Percentiles rank a stretch among this genome's conserved stretches.
Conservation (phyloP, 1,140 invertebrate species). For the Drosophila nigrodunni region DNA sequence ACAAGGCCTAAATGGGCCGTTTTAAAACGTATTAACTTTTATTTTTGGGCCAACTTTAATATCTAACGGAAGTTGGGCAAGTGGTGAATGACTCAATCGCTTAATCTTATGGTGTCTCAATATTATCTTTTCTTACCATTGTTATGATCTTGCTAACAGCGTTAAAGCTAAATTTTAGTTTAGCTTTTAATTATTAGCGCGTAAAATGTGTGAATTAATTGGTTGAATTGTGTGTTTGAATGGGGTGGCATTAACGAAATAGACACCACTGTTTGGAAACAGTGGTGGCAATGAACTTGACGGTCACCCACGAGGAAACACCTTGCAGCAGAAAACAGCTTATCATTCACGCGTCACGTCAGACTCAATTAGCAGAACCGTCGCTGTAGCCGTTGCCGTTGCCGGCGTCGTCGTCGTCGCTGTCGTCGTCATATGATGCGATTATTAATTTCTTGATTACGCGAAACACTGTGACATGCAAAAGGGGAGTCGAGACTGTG, state of each 20-base stretch:
- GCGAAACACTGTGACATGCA: conserved; percentile 52
- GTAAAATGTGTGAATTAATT: conserved; percentile 53
- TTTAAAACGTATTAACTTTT: neutral
- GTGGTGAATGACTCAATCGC: conserved; percentile 41
- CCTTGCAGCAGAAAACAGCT: conserved; percentile 29
- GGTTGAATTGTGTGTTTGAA: conserved; percentile 21
- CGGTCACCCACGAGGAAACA: conserved; percentile 61
- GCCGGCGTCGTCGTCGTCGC: conserved; percentile 24
- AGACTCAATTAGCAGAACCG: conserved; percentile 72
- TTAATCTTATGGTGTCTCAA: conserved; percentile 19
- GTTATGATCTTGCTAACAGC: conserved; percentile 48
- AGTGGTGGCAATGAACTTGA: conserved; percentile 67
- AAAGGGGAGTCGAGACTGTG: conserved; percentile 18
- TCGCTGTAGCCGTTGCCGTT: conserved; percentile 1
- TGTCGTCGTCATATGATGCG: conserved; percentile 61
- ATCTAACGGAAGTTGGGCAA: conserved; percentile 71
- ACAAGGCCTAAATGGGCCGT: conserved; percentile 17
- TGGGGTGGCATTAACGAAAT: conserved; percentile 9
- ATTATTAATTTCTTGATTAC: conserved; percentile 83
- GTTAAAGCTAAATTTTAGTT: conserved; percentile 1
- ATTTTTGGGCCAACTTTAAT: conserved; percentile 51
- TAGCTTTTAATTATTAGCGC: conserved; percentile 36
- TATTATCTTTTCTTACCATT: conserved; percentile 37
- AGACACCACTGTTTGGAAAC: conserved; percentile 22
- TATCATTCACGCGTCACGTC: conserved; percentile 79